Base-by-base conservation (phyloP, 2,797 vertebrate genomes). In the Buceros bicornis region DNA sequence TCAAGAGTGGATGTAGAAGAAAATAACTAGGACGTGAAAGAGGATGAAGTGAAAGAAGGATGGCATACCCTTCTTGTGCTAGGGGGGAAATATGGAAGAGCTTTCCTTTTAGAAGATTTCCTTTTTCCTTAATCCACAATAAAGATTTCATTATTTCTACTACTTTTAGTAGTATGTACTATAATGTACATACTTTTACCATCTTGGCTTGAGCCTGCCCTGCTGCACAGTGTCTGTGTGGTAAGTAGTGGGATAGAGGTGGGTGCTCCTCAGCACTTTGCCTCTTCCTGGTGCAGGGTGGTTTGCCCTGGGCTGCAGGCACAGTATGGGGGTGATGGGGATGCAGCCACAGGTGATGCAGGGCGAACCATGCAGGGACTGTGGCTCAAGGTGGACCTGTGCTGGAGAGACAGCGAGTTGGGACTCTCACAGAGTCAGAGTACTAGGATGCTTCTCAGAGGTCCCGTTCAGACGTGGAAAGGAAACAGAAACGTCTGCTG, bases 281-380 rank as follows among this genome's bases (percentile, higher is more conserved):
- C n/a, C 12, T 43, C 11, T 70, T 69, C 43, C 20, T 9, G 0
- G 13, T 21, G 15, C 0, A 1, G 24, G 26, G 5, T 8, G 1
- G 15, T n/a, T 72, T 65, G 10, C 16, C 12, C 24, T 3, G 5
- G 25, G 22, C 43, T 72, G 11, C 53, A 54, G 54, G 25, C 58
- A 22, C 9, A 65, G 64, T 6, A 2, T 10, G 5, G 26, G 24
- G 31, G 31, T 40, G 37, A 40, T 40, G 31, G 12, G 7, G 19
- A 17, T 8, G 12, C 2, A 2, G 13, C 16, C 11, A 2, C 1
- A 8, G 22, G 8, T 3, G 0, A 17, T 3, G 2, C 8, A 22
- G 64, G 21, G 26, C 14, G 43, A 66, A 7, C 24, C 4, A 3
- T 6, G 2, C 0, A 1, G 25, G 16, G 19, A 5, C 25, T 26